Conservation (phyloP, 2,888 invertebrate species). For the Halictus quadricinctus region DNA sequence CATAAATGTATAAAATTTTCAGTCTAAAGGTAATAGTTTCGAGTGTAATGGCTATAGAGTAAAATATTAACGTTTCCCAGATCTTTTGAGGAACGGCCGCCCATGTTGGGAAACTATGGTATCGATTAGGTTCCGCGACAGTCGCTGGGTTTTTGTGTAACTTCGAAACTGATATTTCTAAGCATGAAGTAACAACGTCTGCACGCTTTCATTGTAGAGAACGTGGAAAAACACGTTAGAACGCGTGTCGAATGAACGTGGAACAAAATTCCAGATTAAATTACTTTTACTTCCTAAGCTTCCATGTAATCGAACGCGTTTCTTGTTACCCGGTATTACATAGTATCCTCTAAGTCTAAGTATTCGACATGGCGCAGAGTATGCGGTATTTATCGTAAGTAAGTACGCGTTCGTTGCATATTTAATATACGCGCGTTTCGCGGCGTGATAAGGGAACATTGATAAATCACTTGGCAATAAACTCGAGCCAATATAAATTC, state of each 20-base stretch:
- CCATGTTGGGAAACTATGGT: not conserved
- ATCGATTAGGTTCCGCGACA: not conserved
- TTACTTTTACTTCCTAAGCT: conserved; percentile 21
- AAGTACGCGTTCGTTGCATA: not conserved
- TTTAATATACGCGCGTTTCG: conserved; percentile 37
- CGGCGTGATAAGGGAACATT: conserved; percentile 23
- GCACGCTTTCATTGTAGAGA: not conserved
- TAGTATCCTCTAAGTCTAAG: not conserved
- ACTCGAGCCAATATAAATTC: conserved; percentile 22
- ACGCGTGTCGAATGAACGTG: conserved; percentile 13
- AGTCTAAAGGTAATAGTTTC: no score
- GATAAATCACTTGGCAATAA: conserved; percentile 43
- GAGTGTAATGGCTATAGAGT: not conserved
- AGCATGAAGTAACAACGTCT: not conserved
- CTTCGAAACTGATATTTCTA: not conserved
- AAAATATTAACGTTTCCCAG: not conserved
- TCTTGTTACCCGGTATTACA: conserved; percentile 21
- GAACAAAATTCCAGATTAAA: conserved; percentile 21
- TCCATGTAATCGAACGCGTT: conserved; percentile 23
- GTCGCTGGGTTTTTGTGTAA: not conserved
- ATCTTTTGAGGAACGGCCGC: not conserved
- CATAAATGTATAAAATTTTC: no score
- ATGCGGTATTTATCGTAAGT: conserved; percentile 22
- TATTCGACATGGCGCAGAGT: conserved; percentile 14
- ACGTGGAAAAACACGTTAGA: not conserved